Conservation (phyloP, 2,888 invertebrate species). For the Stenichneumon culpator region DNA sequence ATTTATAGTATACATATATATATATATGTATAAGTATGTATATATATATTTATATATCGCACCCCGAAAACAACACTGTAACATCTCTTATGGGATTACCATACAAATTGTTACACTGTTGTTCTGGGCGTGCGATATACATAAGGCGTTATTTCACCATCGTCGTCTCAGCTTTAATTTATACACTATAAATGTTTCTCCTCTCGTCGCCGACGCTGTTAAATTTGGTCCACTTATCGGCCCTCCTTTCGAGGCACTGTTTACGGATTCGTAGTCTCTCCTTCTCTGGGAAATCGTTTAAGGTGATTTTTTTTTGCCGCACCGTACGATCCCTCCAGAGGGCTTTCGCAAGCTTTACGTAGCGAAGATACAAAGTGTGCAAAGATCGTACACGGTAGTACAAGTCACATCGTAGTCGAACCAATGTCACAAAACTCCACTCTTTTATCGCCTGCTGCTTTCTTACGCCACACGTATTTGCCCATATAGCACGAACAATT, state of each 20-base stretch:
- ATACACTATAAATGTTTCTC: constrained; percentile 41
- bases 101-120: no score
- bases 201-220: constrained; percentile 37
- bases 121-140: no score
- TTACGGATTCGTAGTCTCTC: constrained; percentile 26
- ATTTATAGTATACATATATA: constrained; percentile 9
- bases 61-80: no score
- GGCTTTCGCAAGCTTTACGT: constrained; percentile 1
- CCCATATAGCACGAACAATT: no score
- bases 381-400: constrained; percentile 11
- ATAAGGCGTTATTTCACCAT: constrained; percentile 47
- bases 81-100: no score
- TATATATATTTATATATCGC: no score
- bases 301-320: constrained; percentile 19
- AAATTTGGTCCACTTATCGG: constrained; percentile 62
- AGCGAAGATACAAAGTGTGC: constrained; percentile 13
- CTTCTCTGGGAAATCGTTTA: constrained; percentile 6
- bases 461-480: constrained; percentile 29
- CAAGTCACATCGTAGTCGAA: constrained; percentile 11
- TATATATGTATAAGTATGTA: neutral
- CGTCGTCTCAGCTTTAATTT: constrained; percentile 41
- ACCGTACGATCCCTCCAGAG: constrained; percentile 16
- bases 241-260: constrained; percentile 52
- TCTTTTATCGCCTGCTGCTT: constrained; percentile 45
- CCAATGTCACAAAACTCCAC: constrained; percentile 39